Base-by-base conservation (phyloP, 2,113 vertebrate genomes). In the Psittacara wagleri region DNA sequence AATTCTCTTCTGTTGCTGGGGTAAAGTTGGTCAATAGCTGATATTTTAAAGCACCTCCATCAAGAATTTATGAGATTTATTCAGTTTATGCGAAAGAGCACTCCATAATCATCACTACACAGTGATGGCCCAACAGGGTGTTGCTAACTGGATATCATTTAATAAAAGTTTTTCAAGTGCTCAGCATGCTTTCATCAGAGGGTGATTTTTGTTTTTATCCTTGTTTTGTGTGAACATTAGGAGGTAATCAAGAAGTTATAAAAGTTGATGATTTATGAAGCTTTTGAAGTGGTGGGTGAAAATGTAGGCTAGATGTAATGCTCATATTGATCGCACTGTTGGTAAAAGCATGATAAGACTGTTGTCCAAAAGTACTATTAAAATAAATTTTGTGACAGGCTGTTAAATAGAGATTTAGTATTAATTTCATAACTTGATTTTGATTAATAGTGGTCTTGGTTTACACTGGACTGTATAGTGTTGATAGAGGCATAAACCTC, bases 211-310 rank as follows among this genome's bases (percentile, higher is more conserved):
- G 96, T 97, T 97, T 97, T 98, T 97, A 97, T 97, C 91, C 94
- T 95, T 93, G 95, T 95, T 97, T 97, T 96, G 85, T 93, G 72
- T 92, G 96, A 97, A 90, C 86, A 68, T 96, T 97, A 97, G 96
- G 97, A 94, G 94, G 95, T 97, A 96, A 97, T 97, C 97, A 97
- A 97, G 97, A 96, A 96, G 97, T 97, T 97, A 95, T 95, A 96
- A 96, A 97, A 97, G 96, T 95, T 97, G 95, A 97, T 97, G 96
- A 96, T 97, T 96, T 97, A 95, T 97, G 91, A 94, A 96, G 97
- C 95, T 95, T 96, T 97, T 94, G 90, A 96, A 97, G 93, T 78
- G 83, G 82, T 92, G 86, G 93, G 83, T 96, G 89, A 95, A 96
- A 93, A 79, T 86, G 93, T 92, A 92, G 70, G 93, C 78, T 95